Percentiles rank a stretch among this genome's conserved stretches.
phyloP scores from a whole-genome alignment of 1,140 invertebrate species.

The Drosophila burlai region DNA sequence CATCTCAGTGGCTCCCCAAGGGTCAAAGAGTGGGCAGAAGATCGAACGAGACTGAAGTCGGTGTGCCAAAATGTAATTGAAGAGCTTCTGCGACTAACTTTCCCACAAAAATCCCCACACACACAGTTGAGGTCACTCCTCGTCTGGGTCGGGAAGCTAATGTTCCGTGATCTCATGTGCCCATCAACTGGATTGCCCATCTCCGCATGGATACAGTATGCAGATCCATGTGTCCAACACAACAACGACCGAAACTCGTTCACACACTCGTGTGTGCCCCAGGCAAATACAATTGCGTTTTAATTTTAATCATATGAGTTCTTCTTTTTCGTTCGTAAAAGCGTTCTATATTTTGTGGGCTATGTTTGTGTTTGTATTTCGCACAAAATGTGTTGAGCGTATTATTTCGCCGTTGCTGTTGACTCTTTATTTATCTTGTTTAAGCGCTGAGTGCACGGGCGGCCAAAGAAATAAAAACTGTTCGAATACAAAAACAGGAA shows the following conservation, averaged over 20 bases:
- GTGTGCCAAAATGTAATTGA: conserved; percentile 19
- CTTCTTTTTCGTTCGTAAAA: conserved; percentile 40
- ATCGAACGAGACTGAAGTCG: conserved; percentile 1
- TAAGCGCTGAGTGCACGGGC: conserved; percentile 36
- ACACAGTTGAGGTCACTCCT: conserved; percentile 24
- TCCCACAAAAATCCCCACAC: conserved; percentile 18
- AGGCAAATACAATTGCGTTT: conserved; percentile 73
- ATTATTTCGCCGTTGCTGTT: conserved; percentile 48
- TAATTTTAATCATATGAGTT: conserved; percentile 69
- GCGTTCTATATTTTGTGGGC: conserved; percentile 44
- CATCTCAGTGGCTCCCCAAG: conserved; percentile 24
- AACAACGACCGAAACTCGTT: conserved; percentile 12
- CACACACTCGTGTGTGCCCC: conserved; percentile 32
- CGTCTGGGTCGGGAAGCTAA: conserved; percentile 9
- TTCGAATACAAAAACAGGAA: conserved; percentile 39
- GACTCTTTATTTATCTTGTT: conserved; percentile 41
- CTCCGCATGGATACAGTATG: conserved; percentile 38
- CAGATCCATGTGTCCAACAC: conserved; percentile 16
- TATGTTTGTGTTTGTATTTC: conserved; percentile 35
- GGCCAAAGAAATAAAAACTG: conserved; percentile 44
- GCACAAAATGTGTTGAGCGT: conserved; percentile 66
- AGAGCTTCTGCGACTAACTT: conserved; percentile 20
- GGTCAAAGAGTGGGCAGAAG: conserved; percentile 56
- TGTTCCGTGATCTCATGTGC: conserved; percentile 69
- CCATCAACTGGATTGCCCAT: conserved; percentile 42